Percentiles rank a stretch among this genome's conserved stretches.
phyloP scores from a whole-genome alignment of 2,888 invertebrate species.

The Meiosimyza platycephala region DNA sequence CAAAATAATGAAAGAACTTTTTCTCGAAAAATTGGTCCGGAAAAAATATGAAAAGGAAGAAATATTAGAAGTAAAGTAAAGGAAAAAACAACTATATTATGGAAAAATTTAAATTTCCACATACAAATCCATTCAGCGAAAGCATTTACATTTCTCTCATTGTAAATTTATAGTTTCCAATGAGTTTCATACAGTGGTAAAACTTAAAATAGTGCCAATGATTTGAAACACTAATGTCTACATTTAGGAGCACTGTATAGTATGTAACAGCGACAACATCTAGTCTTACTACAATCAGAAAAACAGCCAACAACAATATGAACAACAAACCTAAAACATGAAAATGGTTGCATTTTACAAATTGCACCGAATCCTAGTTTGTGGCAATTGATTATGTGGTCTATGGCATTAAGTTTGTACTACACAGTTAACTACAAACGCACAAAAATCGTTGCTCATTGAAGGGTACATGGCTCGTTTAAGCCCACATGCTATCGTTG shows the following conservation, averaged over 20 bases:
- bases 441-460: neutral
- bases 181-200: no score
- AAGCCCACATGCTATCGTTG: no score
- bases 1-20: no score
- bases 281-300: neutral
- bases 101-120: no score
- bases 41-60: no score
- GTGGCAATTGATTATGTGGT: constrained; percentile 49
- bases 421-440: neutral
- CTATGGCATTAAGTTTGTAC: neutral
- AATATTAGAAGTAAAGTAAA: no score
- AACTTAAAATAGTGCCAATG: neutral
- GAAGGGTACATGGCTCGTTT: no score
- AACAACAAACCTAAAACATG: constrained; percentile 23
- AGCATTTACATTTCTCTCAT: neutral
- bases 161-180: no score
- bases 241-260: neutral
- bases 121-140: no score
- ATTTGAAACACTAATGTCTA: neutral
- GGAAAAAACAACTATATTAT: no score
- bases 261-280: neutral
- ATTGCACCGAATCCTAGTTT: constrained; percentile 41
- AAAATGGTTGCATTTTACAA: constrained; percentile 38
- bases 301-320: constrained; percentile 1
- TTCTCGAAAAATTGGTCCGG: no score